Conservation (phyloP, 2,888 invertebrate species). For the Argyresthia albistria region DNA sequence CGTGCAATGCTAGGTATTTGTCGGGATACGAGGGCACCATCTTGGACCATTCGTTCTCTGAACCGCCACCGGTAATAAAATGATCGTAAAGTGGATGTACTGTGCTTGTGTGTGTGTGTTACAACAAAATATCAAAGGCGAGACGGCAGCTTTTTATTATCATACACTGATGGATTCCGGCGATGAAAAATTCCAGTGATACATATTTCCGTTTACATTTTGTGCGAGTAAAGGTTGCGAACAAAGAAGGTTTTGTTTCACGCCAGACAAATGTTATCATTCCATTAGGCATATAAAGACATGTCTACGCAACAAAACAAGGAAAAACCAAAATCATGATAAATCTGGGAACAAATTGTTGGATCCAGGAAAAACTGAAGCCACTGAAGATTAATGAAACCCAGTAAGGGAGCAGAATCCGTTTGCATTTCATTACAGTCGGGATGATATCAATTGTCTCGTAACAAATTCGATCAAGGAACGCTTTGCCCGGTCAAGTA, state of each 20-base stretch:
- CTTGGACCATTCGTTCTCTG: no score
- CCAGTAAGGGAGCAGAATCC: conserved; percentile 31
- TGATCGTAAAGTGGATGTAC: no score
- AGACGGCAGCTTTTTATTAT: neutral
- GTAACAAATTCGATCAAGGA: neutral
- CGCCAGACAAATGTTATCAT: conserved; percentile 10
- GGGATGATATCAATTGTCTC: conserved; percentile 9
- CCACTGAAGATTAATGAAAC: conserved; percentile 50
- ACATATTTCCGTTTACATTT: neutral
- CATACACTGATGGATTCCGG: neutral
- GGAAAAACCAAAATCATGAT: conserved; percentile 36
- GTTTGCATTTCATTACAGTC: conserved; percentile 51
- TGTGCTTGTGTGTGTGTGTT: no score
- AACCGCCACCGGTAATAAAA: no score
- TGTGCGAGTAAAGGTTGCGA: neutral
- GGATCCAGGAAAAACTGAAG: conserved; percentile 49
- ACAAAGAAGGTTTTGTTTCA: conserved; percentile 4
- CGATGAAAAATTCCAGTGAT: no score
- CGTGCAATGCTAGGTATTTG: no score
- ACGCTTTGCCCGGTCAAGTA: neutral
- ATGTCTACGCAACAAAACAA: neutral
- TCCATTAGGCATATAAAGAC: conserved; percentile 10
- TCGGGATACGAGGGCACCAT: no score
- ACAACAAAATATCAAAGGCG: no score
- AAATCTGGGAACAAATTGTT: conserved; percentile 46